Conservation (phyloP, 2,797 vertebrate genomes). For the Pseudomugil tenellus region DNA sequence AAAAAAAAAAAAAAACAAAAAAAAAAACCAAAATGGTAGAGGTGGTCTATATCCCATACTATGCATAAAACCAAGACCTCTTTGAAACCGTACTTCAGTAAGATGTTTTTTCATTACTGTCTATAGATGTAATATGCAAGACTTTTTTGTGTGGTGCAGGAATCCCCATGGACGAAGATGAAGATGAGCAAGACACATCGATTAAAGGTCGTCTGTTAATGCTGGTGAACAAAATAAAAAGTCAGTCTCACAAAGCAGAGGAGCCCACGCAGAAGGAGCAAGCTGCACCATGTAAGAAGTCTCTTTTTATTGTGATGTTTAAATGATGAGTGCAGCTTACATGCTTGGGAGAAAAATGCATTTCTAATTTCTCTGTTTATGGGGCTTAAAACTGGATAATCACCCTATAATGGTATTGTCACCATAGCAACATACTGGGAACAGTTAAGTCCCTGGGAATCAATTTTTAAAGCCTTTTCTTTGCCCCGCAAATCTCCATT, state of each 20-base stretch:
- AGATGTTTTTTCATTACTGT: conserved; percentile 31
- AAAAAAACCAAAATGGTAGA: too few species aligned
- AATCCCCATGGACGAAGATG: conserved; percentile 92
- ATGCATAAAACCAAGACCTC: conserved; percentile 10
- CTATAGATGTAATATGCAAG: neutral
- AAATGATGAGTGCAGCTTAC: neutral
- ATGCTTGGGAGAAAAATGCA: neutral
- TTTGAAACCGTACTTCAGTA: conserved; percentile 3
- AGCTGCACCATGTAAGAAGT: conserved; percentile 88
- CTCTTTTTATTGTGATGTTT: neutral
- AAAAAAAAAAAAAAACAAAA: too few species aligned
- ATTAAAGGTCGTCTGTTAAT: conserved; percentile 90
- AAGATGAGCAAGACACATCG: conserved; percentile 88
- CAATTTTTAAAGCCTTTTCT: neutral
- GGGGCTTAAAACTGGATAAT: neutral
- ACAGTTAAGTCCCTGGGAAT: neutral
- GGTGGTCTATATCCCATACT: neutral
- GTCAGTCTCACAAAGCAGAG: conserved; percentile 86
- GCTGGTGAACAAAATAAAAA: conserved; percentile 92
- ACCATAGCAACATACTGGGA: neutral
- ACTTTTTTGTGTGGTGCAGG: conserved; percentile 78
- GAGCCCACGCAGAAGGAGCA: conserved; percentile 86
- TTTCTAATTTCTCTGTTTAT: neutral
- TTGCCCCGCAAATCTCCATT: conserved; percentile 5
- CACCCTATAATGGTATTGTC: neutral